These are phyloP conservation scores for Patella ulyssiponensis DNA, from an alignment of 2,888 invertebrate genomes.

Conservation along the genomic window DNA sequence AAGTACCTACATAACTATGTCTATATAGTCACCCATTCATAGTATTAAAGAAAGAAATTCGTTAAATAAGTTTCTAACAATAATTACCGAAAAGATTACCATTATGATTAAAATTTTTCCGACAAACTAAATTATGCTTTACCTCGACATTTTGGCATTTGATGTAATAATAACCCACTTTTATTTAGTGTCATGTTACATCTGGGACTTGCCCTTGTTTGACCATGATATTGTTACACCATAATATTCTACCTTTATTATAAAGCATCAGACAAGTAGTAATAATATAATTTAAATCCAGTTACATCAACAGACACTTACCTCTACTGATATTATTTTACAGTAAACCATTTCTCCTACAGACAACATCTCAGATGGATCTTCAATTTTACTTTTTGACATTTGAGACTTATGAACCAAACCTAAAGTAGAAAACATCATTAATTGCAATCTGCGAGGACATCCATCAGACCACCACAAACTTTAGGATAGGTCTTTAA, in stretches of 20 bases:
- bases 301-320: conserved; percentile 29
- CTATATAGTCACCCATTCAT: too few relatives aligned
- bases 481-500: too few relatives aligned
- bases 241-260: too few relatives aligned
- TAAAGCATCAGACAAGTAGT: not conserved
- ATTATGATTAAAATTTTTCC: too few relatives aligned
- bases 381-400: conserved; percentile 62
- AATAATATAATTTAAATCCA: not conserved
- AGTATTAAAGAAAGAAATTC: too few relatives aligned
- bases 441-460: too few relatives aligned
- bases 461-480: too few relatives aligned
- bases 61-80: too few relatives aligned
- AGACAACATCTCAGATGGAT: conserved; percentile 64
- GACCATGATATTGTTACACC: too few relatives aligned
- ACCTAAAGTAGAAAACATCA: conserved; percentile 44
- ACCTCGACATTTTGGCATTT: not conserved
- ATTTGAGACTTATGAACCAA: conserved; percentile 69
- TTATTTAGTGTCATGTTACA: not conserved
- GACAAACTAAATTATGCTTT: too few relatives aligned
- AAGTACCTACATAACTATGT: too few relatives aligned
- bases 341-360: conserved; percentile 64
- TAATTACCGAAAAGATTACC: too few relatives aligned
- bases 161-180: not conserved
- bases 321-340: conserved; percentile 66
- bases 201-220: not conserved